Base-by-base conservation (phyloP, 1,140 invertebrate genomes). In the Panonychus citri region DNA sequence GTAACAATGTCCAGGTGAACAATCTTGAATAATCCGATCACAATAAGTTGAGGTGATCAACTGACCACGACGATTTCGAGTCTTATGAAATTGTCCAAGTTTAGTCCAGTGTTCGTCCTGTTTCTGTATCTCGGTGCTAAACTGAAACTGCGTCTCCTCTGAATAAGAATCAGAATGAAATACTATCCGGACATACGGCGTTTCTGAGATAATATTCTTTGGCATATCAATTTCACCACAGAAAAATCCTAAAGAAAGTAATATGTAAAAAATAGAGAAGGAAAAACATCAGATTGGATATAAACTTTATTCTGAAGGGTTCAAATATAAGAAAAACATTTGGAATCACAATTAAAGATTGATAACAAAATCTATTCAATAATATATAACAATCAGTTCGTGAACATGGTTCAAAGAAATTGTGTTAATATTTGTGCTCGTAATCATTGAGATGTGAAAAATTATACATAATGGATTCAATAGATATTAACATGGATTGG, bases 191-290 rank as follows among this genome's bases (percentile, higher is more conserved):
- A 91, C 85, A 68, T 86, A 83, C 64, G 81, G 85, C 13, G 85
- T 90, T 71, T 91, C 86, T 15, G 85, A 89, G 64, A 90, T 89
- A 72, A 89, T 90, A 5, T 83, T 87, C 69, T 89, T 83, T 0
- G 85, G 83, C 62, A 88, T 85, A 64, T 91, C 87, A 17, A 82
- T 85, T 66, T 91, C 86, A 0, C 86, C 86, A 67, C 86, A 91
- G 67, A 87, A 91, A 56, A 84, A 78, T 3, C 86, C 86, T 0
- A 82, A 81, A 59, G 85, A 60, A 7, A 27, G 19, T 4, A 27
- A 51, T n/a, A n/a, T n/a, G n/a, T n/a, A n/a, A n/a, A n/a, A n/a
- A n/a, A n/a, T n/a, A n/a, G n/a, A n/a, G n/a, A n/a, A n/a, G n/a
- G n/a, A n/a, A n/a, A n/a, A n/a, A n/a, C n/a, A n/a, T n/a, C n/a